phyloP scores from a whole-genome alignment of 2,888 invertebrate species.

The Drosophila merina region DNA sequence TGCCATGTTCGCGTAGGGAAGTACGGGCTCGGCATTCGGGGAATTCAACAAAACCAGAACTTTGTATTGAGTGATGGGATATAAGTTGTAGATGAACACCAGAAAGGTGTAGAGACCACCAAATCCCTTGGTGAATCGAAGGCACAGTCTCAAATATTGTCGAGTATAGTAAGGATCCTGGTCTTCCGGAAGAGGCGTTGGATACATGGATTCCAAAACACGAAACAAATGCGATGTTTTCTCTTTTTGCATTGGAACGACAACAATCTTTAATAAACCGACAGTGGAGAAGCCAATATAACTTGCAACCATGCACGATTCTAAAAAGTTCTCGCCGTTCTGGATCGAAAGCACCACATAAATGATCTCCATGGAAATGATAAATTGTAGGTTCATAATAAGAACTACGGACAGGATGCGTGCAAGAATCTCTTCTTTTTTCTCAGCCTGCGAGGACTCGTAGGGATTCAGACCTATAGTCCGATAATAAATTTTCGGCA shows the following conservation, averaged over 20 bases:
- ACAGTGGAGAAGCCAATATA: constrained; percentile 67
- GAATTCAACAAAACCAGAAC: constrained; percentile 37
- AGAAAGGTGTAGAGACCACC: constrained; percentile 69
- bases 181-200: constrained; percentile 13
- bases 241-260: constrained; percentile 55
- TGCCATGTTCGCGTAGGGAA: constrained; percentile 65
- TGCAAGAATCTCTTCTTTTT: background rate
- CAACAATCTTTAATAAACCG: constrained; percentile 65
- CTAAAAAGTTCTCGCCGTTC: constrained; percentile 56
- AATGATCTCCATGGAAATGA: constrained; percentile 48
- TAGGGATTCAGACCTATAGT: constrained; percentile 30
- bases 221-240: constrained; percentile 53
- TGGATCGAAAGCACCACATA: constrained; percentile 54
- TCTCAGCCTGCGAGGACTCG: background rate
- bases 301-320: constrained; percentile 64
- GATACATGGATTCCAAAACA: constrained; percentile 60
- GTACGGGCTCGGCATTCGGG: constrained; percentile 42
- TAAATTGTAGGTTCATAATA: constrained; percentile 49
- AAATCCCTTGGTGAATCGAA: constrained; percentile 55
- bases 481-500: constrained; percentile 22
- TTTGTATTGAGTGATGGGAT: constrained; percentile 51
- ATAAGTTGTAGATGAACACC: constrained; percentile 73
- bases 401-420: constrained; percentile 34
- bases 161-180: constrained; percentile 49
- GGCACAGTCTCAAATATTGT: constrained; percentile 45